Conservation (phyloP, 2,113 vertebrate genomes). For the Melospiza georgiana region DNA sequence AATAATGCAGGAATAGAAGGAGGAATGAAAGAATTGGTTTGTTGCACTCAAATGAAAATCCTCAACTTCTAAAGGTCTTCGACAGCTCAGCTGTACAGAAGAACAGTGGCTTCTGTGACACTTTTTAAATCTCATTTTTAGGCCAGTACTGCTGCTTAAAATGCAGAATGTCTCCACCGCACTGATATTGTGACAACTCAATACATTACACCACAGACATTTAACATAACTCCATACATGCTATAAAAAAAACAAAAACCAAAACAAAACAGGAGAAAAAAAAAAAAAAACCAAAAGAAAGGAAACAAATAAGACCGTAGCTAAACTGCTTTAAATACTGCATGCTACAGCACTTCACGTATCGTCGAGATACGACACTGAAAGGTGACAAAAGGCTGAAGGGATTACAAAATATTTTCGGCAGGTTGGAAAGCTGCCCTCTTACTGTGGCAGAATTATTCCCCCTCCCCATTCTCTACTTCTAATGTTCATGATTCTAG, state of each 20-base stretch:
- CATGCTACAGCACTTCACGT: slow-evolving; percentile 86
- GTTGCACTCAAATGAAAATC: slow-evolving; percentile 8
- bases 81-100: slow-evolving; percentile 29
- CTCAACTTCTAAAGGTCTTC: background rate
- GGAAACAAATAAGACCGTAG: slow-evolving; percentile 67
- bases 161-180: slow-evolving; percentile 65
- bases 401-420: slow-evolving; percentile 60
- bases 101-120: slow-evolving; percentile 27
- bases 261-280: background rate
- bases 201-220: slow-evolving; percentile 71
- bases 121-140: background rate
- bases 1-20: background rate
- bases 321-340: slow-evolving; percentile 83
- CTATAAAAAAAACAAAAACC: slow-evolving; percentile 23
- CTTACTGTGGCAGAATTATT: slow-evolving; percentile 56
- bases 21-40: background rate
- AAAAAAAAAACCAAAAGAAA: background rate
- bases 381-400: slow-evolving; percentile 71
- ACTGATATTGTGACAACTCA: slow-evolving; percentile 10
- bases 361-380: slow-evolving; percentile 66
- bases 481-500: slow-evolving; percentile 78
- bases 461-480: slow-evolving; percentile 67
- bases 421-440: slow-evolving; percentile 61
- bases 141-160: slow-evolving; percentile 60
- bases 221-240: slow-evolving; percentile 72